Conservation (phyloP, 2,113 vertebrate genomes). For the Lutjanus erythropterus region DNA sequence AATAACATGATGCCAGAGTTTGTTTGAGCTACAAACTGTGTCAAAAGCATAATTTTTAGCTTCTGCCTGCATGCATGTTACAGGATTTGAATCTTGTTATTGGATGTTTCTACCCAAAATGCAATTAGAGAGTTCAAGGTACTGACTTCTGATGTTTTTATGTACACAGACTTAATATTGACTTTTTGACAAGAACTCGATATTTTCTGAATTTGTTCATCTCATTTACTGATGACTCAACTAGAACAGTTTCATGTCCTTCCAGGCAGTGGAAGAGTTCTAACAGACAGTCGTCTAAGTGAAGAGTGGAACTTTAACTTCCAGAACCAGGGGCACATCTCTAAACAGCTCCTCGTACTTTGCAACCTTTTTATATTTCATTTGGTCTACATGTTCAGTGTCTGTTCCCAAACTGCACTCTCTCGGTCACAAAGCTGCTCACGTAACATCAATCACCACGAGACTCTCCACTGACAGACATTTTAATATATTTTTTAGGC, state of each 20-base stretch:
- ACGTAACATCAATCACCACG: slow-evolving; percentile 3
- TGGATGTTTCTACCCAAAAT: neutral
- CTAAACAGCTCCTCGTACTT: neutral
- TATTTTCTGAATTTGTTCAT: neutral
- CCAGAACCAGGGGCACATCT: neutral
- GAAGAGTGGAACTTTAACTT: neutral
- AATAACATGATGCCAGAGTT: neutral
- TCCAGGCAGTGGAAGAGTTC: neutral
- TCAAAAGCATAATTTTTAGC: neutral
- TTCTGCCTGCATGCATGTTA: neutral
- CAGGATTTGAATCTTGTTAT: neutral
- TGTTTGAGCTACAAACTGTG: no score
- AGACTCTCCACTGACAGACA: slow-evolving; percentile 11
- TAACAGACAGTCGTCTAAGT: no score
- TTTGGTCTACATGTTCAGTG: neutral
- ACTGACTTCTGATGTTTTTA: neutral
- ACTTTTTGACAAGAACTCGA: neutral
- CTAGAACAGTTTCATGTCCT: neutral
- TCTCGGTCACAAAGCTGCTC: neutral
- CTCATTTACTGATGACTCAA: neutral
- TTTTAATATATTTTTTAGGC: slow-evolving; percentile 10
- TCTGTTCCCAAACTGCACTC: neutral
- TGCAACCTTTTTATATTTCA: neutral
- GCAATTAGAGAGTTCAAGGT: neutral
- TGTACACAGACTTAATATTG: neutral